Percentiles rank a stretch among this genome's conserved stretches.
These are phyloP conservation scores for Euspilapteryx auroguttella DNA, from an alignment of 2,888 invertebrate genomes.

Conservation along the genomic window DNA sequence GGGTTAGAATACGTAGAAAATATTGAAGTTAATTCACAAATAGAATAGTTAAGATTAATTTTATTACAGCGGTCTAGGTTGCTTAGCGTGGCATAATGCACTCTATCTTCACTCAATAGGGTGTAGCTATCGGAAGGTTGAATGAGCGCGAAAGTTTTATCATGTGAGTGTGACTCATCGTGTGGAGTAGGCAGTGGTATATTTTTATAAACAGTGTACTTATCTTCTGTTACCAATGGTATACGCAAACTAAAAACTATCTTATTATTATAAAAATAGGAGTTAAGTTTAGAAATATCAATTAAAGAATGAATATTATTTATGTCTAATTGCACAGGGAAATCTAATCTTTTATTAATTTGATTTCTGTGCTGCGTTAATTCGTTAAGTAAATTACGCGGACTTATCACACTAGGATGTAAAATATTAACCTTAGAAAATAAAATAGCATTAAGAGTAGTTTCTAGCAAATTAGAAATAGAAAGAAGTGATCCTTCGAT, in stretches of 20 bases:
- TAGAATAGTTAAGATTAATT: not conserved
- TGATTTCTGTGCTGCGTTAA: not conserved
- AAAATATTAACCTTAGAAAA: not conserved
- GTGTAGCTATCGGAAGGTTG: not conserved
- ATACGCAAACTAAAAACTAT: not conserved
- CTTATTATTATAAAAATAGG: not conserved
- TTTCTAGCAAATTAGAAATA: not conserved
- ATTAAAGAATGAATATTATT: not conserved
- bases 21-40: not conserved
- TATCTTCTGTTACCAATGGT: not conserved
- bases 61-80: not conserved
- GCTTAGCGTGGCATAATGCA: not conserved
- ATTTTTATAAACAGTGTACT: not conserved
- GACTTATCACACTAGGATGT: not conserved
- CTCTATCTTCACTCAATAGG: not conserved
- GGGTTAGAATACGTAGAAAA: constrained; percentile 1
- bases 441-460: not conserved
- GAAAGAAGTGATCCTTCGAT: not conserved
- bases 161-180: not conserved
- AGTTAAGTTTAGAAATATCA: not conserved
- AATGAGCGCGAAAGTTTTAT: not conserved
- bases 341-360: not conserved
- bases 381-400: not conserved
- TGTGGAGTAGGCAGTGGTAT: not conserved
- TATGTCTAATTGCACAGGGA: not conserved